Conservation (phyloP, 1,140 invertebrate species). For the Atta texana region DNA sequence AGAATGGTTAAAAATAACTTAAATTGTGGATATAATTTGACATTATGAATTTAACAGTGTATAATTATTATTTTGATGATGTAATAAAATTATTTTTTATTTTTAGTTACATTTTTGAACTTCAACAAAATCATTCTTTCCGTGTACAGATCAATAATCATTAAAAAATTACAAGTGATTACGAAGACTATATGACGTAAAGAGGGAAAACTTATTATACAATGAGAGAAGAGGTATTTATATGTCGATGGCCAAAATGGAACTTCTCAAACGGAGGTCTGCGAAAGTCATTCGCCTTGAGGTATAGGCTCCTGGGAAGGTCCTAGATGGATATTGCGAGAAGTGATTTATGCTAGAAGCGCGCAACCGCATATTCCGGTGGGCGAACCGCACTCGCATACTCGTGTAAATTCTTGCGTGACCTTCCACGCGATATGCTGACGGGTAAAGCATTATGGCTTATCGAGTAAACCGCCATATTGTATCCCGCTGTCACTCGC, state of each 20-base stretch:
- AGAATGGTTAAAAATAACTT: too few relatives aligned
- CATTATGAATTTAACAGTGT: too few relatives aligned
- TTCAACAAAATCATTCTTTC: too few relatives aligned
- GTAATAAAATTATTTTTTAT: too few relatives aligned
- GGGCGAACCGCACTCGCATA: conserved; percentile 72
- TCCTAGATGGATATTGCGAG: conserved; percentile 83
- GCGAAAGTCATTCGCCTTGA: conserved; percentile 76
- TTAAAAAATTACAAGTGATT: conserved; percentile 28
- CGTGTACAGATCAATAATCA: conserved; percentile 10
- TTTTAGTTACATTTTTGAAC: too few relatives aligned
- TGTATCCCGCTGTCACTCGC: conserved; percentile 37
- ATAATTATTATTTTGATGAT: too few relatives aligned
- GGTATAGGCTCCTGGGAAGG: conserved; percentile 73
- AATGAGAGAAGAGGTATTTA: conserved; percentile 25
- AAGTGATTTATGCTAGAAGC: conserved; percentile 83
- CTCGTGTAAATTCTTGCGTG: conserved; percentile 60
- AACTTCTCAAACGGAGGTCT: conserved; percentile 62
- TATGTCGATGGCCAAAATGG: conserved; percentile 48
- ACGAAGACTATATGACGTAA: conserved; percentile 23
- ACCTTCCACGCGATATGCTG: conserved; percentile 48
- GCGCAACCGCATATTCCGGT: conserved; percentile 82
- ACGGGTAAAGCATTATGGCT: conserved; percentile 48
- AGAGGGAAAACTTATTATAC: neutral
- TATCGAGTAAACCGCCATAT: conserved; percentile 51
- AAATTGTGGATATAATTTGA: too few relatives aligned